Percentiles rank a stretch among this genome's conserved stretches.
Evolutionary conservation across 2,797 vertebrate genomes (phyloP).

Genomic region (Siniperca undulata): DNA sequence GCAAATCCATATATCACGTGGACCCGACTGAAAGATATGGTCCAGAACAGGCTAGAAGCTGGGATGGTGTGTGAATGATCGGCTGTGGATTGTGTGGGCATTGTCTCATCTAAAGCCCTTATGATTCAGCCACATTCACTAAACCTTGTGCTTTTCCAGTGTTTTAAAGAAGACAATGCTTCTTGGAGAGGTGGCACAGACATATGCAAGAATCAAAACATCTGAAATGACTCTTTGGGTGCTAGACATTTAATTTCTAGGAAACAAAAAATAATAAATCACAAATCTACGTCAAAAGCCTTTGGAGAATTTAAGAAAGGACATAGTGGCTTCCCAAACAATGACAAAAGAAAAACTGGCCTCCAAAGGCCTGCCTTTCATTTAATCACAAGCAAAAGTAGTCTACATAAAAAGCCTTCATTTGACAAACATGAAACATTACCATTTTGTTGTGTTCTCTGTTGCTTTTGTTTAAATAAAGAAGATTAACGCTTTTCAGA

Average conservation of each 20-base stretch:
- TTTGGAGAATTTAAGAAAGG: conserved; percentile 32
- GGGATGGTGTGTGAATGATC: conserved; percentile 49
- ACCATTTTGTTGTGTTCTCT: conserved; percentile 67
- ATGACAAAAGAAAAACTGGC: conserved; percentile 33
- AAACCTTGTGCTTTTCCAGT: conserved; percentile 23
- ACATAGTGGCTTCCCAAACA: conserved; percentile 23
- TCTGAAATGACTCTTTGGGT: conserved; percentile 12
- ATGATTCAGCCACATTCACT: conserved; percentile 35
- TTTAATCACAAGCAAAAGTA: conserved; percentile 68
- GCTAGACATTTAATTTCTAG: conserved; percentile 10
- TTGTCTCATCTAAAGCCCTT: conserved; percentile 54
- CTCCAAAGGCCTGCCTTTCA: conserved; percentile 49
- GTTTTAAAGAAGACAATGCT: conserved; percentile 37
- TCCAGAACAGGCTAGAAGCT: conserved; percentile 37
- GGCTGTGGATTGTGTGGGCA: conserved; percentile 50
- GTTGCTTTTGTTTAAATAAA: conserved; percentile 73
- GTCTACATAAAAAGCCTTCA: conserved; percentile 68
- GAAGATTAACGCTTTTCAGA: conserved; percentile 74
- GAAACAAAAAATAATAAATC: conserved; percentile 16
- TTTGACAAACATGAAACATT: conserved; percentile 74
- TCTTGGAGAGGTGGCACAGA: conserved; percentile 30
- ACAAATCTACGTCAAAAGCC: conserved; percentile 18
- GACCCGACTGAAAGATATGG: conserved; percentile 63
- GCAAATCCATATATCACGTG: conserved; percentile 77
- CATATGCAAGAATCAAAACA: background rate